A percentile compares a stretch with the other conserved stretches of the same genome.
These are phyloP conservation scores for Slavum lentiscoides DNA, from an alignment of 2,888 invertebrate genomes.

Conservation along the genomic window DNA sequence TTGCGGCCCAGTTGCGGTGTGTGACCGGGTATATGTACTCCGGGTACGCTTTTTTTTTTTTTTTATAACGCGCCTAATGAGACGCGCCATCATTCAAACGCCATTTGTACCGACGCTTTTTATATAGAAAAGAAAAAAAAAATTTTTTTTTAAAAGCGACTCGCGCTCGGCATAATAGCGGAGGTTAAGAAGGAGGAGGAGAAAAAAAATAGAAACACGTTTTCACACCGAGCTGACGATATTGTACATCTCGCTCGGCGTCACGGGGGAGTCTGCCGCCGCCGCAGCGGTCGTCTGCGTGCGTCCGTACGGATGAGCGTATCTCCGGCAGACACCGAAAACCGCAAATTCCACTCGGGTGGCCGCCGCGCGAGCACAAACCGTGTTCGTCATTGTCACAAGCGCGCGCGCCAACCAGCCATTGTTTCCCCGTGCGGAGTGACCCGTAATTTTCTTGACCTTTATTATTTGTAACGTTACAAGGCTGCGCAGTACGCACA, in stretches of 20 bases:
- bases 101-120: not conserved
- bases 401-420: not conserved
- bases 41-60: slow-evolving; percentile 39
- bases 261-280: slow-evolving; percentile 43
- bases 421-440: slow-evolving; percentile 35
- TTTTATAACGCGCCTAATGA: slow-evolving; percentile 31
- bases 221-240: slow-evolving; percentile 35
- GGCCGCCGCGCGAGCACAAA: slow-evolving; percentile 12
- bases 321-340: slow-evolving; percentile 28
- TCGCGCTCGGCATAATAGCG: slow-evolving; percentile 30
- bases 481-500: too few relatives aligned
- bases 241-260: not conserved
- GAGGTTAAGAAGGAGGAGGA: not conserved
- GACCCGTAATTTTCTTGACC: slow-evolving; percentile 46
- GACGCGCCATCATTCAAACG: slow-evolving; percentile 42
- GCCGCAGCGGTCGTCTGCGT: too few relatives aligned
- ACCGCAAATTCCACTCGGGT: slow-evolving; percentile 52
- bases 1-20: slow-evolving; percentile 50
- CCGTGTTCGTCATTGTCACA: slow-evolving; percentile 36
- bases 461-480: too few relatives aligned
- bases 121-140: not conserved
- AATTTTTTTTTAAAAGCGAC: slow-evolving; percentile 3
- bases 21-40: too few relatives aligned
- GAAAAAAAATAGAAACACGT: slow-evolving; percentile 14
- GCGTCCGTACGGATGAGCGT: too few relatives aligned